These are phyloP conservation scores for Schizopygopsis malacanthus DNA, from an alignment of 2,797 vertebrate species.

Conservation along the genomic window DNA sequence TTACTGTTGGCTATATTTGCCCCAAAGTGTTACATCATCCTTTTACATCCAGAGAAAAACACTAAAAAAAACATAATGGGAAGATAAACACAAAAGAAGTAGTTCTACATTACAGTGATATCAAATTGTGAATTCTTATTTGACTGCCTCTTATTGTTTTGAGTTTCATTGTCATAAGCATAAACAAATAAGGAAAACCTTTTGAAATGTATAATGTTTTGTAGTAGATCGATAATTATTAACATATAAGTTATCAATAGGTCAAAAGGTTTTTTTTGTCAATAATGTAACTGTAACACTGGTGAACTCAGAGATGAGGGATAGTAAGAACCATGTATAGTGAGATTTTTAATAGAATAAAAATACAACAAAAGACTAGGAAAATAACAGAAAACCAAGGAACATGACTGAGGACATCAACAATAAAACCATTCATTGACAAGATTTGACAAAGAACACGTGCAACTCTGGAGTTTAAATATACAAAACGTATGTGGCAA, in stretches of 20 bases:
- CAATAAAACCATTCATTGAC: background rate
- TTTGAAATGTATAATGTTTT: background rate
- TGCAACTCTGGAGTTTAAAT: background rate
- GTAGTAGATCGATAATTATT: background rate
- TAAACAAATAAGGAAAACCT: background rate
- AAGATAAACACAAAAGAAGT: slow-evolving; percentile 44
- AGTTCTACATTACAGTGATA: background rate
- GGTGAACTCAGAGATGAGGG: no score
- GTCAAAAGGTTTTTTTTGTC: background rate
- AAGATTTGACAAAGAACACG: background rate
- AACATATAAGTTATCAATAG: background rate
- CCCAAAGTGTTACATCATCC: slow-evolving; percentile 68
- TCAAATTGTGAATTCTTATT: background rate
- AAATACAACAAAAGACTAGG: no score
- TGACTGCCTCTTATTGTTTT: background rate
- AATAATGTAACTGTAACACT: no score
- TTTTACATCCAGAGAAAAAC: slow-evolving; percentile 67
- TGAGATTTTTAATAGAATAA: no score
- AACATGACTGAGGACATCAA: background rate
- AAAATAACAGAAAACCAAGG: no score
- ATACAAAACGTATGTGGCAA: no score
- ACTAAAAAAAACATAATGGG: slow-evolving; percentile 66
- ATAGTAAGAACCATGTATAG: no score
- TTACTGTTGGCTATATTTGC: slow-evolving; percentile 69
- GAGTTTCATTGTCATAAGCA: background rate